phyloP scores from a whole-genome alignment of 2,113 vertebrate genomes.

The Pterocles burchelli region DNA sequence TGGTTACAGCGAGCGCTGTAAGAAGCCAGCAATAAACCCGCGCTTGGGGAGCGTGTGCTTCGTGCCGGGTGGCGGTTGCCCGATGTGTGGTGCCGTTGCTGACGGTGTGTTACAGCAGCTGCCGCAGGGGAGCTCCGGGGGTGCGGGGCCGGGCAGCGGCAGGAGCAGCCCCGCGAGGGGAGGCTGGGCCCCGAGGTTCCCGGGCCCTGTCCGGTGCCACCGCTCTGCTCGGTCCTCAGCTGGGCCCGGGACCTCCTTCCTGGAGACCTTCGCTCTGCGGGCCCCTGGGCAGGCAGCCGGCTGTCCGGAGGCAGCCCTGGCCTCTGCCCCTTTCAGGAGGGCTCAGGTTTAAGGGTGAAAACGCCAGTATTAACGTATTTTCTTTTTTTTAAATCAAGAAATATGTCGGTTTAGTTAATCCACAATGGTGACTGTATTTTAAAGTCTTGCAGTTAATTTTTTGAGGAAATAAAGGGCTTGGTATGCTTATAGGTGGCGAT shows the following conservation, averaged over 20 bases:
- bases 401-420: neutral
- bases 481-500: neutral
- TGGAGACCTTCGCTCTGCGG: fast-evolving
- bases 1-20: neutral
- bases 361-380: fast-evolving
- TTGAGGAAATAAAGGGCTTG: neutral
- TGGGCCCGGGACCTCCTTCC: fast-evolving
- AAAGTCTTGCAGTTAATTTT: neutral
- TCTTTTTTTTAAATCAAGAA: neutral
- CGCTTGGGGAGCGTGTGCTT: too few relatives aligned
- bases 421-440: neutral
- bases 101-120: fast-evolving
- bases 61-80: neutral
- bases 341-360: neutral
- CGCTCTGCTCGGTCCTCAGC: fast-evolving
- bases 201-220: fast-evolving
- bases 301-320: neutral
- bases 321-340: neutral
- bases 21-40: neutral
- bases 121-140: fast-evolving
- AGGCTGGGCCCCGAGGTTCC: neutral
- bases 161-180: neutral
- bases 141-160: neutral
- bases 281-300: neutral
- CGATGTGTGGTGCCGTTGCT: too few relatives aligned